These are phyloP conservation scores for Chrysomela aeneicollis DNA, from an alignment of 2,888 invertebrate species.

Conservation along the genomic window DNA sequence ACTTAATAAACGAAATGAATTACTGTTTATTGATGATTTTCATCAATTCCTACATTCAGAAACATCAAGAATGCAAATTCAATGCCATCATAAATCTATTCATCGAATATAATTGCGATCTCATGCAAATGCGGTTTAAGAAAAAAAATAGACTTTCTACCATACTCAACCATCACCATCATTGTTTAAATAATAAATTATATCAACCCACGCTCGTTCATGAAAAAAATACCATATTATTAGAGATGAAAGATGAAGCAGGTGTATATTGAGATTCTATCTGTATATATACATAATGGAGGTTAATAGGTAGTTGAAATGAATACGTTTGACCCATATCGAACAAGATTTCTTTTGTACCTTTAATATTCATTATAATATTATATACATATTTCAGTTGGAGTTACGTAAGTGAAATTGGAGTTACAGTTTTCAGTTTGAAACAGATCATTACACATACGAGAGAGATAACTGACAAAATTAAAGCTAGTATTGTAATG, in stretches of 20 bases:
- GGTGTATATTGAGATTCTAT: slow-evolving; percentile 31
- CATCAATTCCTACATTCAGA: no score
- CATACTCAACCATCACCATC: slow-evolving; percentile 28
- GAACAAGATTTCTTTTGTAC: neutral
- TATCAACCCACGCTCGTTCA: slow-evolving; percentile 32
- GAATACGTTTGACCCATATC: slow-evolving; percentile 29
- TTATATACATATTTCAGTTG: no score
- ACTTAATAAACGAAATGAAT: no score
- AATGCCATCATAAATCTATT: slow-evolving; percentile 6
- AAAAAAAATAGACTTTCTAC: slow-evolving; percentile 22
- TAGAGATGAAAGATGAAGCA: slow-evolving; percentile 31
- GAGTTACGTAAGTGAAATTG: no score
- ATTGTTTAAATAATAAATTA: slow-evolving; percentile 32
- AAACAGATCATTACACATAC: no score
- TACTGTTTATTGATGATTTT: no score
- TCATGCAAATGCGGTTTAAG: slow-evolving; percentile 15
- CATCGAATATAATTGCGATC: slow-evolving; percentile 18
- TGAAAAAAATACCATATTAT: slow-evolving; percentile 20
- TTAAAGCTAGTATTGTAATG: no score
- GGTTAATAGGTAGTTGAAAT: slow-evolving; percentile 28
- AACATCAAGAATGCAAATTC: no score
- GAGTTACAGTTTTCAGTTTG: no score
- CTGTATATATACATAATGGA: slow-evolving; percentile 27
- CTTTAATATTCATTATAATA: neutral
- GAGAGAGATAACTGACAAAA: no score